Evolutionary conservation across 2,888 invertebrate species (phyloP), one percentile per base, ranked within the genome.

Genomic region (Hesperia comma): DNA sequence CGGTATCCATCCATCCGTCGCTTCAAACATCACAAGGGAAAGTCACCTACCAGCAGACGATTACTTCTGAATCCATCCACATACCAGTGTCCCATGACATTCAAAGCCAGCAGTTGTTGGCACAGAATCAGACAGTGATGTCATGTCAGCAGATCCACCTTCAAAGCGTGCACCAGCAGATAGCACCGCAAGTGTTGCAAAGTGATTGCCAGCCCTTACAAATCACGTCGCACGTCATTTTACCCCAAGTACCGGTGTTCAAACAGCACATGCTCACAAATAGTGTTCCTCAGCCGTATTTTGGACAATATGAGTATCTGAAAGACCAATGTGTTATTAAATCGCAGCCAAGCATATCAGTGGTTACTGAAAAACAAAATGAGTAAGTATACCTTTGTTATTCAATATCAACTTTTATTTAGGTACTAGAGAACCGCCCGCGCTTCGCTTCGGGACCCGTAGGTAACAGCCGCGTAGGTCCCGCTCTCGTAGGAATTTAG

Each of bases 81-180:
- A 77, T 89, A 68, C 87, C 89, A 0, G 78, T 84, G 1, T 76
- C 85, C 5, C 80, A 84, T 49, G 79, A 87, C 41, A 81, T 84
- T 10, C 82, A 84, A 17, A 86, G 79, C 43, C 80, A 77, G 21
- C 76, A 78, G 17, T 71, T 81, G 33, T 79, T 88, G 69, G 78
- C 86, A 0, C 89, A 87, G 70, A 87, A 86, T 68, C 85, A 87
- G 68, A 81, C 90, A 33, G 83, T 90, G 0, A 84, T 91, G 87
- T 87, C 90, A 0, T 89, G 88, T 68, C 87, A 87, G 69, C 90
- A 87, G 72, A 75, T 80, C 2, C 85, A 88, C 40, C 69, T 90
- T 46, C 87, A 87, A 69, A 81, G 76, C 56, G 74, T 85, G 15
- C 76, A 82, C 43, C 75, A 81, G 17, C 74, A 74, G 57, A 74